Base-by-base conservation (phyloP, 2,113 vertebrate species). In the Pitta sordida region DNA sequence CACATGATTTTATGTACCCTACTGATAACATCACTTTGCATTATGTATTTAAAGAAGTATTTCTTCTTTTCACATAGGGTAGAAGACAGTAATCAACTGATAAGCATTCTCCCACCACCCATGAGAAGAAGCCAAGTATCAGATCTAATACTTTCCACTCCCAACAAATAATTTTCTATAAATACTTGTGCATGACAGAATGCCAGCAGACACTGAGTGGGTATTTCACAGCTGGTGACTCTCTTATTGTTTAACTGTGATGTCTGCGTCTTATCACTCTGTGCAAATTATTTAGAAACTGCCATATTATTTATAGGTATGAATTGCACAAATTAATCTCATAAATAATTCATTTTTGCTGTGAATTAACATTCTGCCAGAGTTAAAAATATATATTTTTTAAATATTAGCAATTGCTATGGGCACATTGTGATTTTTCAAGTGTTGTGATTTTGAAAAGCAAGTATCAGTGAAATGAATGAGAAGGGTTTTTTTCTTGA, bases 241-340 rank as follows among this genome's bases (percentile, higher is more conserved):
- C 73, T 71, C 73, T 91, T 84, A 63, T 80, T 91, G 93, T 96
- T 93, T 91, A 94, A 86, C 90, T 95, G 79, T 88, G 91, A 96
- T 96, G 53, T 93, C 92, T 97, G 88, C 91, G 86, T 97, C 90
- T 96, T 96, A 95, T 95, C 73, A 88, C 74, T 67, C 69, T 65
- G 69, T 91, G 93, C 92, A 97, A 97, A 97, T 97, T 96, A 97
- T 97, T 97, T 97, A 97, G 92, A 95, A 97, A 97, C 91, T 97
- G 83, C 91, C 96, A 94, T 88, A 95, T 97, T 97, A 97, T 97
- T 97, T 98, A 97, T 95, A 96, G 96, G 95, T 97, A 97, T 94
- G 94, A 97, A 97, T 95, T 94, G 83, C 64, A 94, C 76, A 96
- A 96, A 97, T 98, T 97, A 97, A 96, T 95, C 90, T 97, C 91